Conservation (phyloP, 2,113 vertebrate genomes). For the Clupea harengus region DNA sequence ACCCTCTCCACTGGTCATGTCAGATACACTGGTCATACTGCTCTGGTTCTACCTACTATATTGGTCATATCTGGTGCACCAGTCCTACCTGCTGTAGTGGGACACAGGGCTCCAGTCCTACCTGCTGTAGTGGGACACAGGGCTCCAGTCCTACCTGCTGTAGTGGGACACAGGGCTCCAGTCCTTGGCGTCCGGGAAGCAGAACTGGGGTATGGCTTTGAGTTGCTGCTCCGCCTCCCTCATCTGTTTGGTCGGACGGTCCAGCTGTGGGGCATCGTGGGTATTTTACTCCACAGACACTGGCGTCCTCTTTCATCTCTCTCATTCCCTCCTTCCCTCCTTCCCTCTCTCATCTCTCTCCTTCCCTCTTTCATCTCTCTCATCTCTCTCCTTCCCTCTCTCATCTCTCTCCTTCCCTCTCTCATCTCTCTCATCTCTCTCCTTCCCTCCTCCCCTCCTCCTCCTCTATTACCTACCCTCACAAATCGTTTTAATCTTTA, state of each 20-base stretch:
- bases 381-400: no score
- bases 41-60: not conserved
- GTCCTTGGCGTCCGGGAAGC: slow-evolving; percentile 97
- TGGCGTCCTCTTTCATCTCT: not conserved
- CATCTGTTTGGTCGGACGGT: slow-evolving; percentile 95
- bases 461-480: not conserved
- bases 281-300: not conserved
- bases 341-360: no score
- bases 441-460: no score
- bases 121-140: slow-evolving; percentile 93
- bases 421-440: no score
- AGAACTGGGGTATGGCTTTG: slow-evolving; percentile 98
- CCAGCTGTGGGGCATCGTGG: slow-evolving; percentile 73
- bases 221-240: slow-evolving; percentile 95
- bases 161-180: slow-evolving; percentile 94
- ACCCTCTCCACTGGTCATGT: not conserved
- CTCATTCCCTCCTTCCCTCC: no score
- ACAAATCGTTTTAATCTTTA: not conserved
- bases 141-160: slow-evolving; percentile 85
- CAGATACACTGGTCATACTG: not conserved
- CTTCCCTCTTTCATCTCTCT: not conserved
- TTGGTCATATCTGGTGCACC: not conserved
- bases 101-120: no score
- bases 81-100: not conserved
- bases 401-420: not conserved